These are phyloP conservation scores for Crypturellus undulatus DNA, from an alignment of 2,113 vertebrate species.

Conservation along the genomic window DNA sequence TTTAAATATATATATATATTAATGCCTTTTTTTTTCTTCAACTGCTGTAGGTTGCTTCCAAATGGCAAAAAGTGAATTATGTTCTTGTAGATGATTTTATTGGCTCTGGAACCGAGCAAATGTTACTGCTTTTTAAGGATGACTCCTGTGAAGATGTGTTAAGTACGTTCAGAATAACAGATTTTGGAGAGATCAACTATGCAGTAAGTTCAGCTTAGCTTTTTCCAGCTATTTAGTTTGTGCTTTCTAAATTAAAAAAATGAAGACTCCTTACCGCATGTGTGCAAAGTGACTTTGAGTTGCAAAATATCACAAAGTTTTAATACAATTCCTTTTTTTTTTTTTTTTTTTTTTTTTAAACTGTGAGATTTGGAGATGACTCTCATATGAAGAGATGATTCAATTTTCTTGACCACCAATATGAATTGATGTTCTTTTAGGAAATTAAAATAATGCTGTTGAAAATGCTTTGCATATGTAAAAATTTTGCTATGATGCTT, in stretches of 20 bases:
- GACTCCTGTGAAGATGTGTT: constrained; percentile 45
- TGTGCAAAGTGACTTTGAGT: neutral
- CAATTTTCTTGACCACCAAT: neutral
- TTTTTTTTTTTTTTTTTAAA: neutral
- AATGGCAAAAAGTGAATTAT: constrained; percentile 83
- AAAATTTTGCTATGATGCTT: neutral
- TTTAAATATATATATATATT: neutral
- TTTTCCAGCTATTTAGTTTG: constrained; percentile 18
- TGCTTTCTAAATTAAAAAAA: constrained; percentile 1
- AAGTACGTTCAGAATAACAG: constrained; percentile 84
- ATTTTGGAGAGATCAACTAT: constrained; percentile 83
- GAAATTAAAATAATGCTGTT: neutral
- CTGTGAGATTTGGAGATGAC: neutral
- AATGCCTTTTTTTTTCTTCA: neutral
- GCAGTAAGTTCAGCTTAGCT: constrained; percentile 82
- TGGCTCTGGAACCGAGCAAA: constrained; percentile 89
- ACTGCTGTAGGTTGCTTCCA: constrained; percentile 81
- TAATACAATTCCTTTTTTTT: neutral
- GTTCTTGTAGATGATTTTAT: constrained; percentile 90
- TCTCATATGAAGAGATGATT: neutral
- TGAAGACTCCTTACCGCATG: neutral
- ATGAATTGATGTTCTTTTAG: neutral
- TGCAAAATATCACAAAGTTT: neutral
- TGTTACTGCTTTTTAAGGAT: constrained; percentile 85
- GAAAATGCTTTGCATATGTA: neutral